phyloP scores from a whole-genome alignment of 1,140 invertebrate genomes.

The Plectus sambesii region DNA sequence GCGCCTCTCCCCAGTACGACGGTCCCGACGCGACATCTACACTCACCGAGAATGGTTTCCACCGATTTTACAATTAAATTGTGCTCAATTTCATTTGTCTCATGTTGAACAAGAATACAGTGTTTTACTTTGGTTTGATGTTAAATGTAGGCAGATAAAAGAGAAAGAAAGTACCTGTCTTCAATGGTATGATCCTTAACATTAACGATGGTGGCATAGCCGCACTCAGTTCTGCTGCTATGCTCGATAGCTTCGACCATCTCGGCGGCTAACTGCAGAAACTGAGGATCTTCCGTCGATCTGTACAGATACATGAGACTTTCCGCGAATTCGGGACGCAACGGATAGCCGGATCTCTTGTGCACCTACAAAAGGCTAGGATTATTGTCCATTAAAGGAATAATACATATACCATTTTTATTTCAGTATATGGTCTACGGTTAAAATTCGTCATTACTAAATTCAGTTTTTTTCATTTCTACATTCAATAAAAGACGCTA shows the following conservation, averaged over 20 bases:
- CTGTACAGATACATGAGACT: conserved; percentile 91
- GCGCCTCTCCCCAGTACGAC: too few species aligned
- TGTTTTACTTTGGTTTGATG: too few species aligned
- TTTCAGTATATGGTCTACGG: too few species aligned
- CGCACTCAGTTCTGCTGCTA: conserved; percentile 78
- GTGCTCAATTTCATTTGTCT: too few species aligned
- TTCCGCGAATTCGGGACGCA: conserved; percentile 87
- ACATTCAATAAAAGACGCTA: too few species aligned
- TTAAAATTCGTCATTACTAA: too few species aligned
- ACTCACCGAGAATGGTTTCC: conserved; percentile 14
- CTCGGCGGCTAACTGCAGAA: conserved; percentile 77
- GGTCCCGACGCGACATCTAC: too few species aligned
- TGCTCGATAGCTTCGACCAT: conserved; percentile 64
- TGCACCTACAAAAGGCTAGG: conserved; percentile 50
- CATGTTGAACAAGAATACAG: too few species aligned
- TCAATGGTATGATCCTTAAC: conserved; percentile 53
- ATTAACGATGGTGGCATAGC: conserved; percentile 91
- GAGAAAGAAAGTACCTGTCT: conserved; percentile 35
- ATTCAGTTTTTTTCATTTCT: too few species aligned
- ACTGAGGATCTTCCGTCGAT: conserved; percentile 77
- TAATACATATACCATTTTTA: too few species aligned
- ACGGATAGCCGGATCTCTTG: conserved; percentile 80
- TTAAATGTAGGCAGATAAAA: conserved; percentile 2
- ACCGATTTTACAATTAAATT: conserved; percentile 7
- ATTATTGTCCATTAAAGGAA: too few species aligned